A percentile compares a stretch with the other conserved stretches of the same genome.
These are phyloP conservation scores for Falco cherrug DNA, from an alignment of 2,797 vertebrate species.

Conservation along the genomic window DNA sequence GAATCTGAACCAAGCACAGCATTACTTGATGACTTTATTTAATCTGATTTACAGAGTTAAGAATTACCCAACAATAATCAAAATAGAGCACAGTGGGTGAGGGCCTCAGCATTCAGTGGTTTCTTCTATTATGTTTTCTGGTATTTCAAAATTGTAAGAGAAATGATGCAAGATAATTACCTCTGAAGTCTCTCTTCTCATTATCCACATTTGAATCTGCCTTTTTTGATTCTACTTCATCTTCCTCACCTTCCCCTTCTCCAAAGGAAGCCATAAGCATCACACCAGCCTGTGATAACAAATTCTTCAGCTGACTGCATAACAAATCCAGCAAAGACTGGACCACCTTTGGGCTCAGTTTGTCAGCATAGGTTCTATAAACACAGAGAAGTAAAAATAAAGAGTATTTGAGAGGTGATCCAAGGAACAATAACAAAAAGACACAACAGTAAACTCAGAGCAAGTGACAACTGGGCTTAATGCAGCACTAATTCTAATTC, in stretches of 20 bases:
- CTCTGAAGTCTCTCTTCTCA: constrained; percentile 93
- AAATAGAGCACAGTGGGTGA: background rate
- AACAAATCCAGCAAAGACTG: constrained; percentile 96
- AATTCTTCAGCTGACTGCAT: constrained; percentile 96
- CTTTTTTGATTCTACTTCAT: constrained; percentile 78
- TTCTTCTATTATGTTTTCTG: background rate
- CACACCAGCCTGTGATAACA: constrained; percentile 91
- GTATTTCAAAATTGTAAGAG: background rate
- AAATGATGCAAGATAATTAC: constrained; percentile 67
- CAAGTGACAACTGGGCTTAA: background rate
- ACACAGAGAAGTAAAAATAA: background rate
- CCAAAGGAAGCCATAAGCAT: constrained; percentile 81
- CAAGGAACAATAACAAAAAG: background rate
- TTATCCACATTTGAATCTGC: constrained; percentile 81
- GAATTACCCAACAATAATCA: background rate
- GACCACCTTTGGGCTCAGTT: constrained; percentile 94
- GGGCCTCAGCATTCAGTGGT: background rate
- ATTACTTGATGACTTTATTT: background rate
- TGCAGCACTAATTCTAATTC: background rate
- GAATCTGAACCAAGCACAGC: background rate
- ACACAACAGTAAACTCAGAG: background rate
- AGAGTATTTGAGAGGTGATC: background rate
- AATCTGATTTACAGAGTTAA: background rate
- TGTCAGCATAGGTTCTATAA: constrained; percentile 92
- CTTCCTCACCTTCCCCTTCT: constrained; percentile 78